Evolutionary conservation across 2,888 invertebrate genomes (phyloP).

Genomic region (Oasisia sp.): DNA sequence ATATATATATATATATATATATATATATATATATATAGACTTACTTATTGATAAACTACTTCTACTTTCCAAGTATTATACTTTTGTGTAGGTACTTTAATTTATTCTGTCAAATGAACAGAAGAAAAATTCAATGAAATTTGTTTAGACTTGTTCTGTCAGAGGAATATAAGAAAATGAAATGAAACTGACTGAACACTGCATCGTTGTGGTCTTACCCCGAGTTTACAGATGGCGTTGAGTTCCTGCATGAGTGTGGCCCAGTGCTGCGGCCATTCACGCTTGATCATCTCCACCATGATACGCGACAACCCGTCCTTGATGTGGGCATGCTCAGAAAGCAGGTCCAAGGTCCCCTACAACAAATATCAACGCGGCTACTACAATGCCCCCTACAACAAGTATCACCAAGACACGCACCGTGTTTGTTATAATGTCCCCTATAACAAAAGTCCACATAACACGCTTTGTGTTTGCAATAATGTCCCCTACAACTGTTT

Average conservation of each 20-base stretch:
- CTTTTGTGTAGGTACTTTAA: no score
- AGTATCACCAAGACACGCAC: background rate
- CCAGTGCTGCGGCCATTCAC: slow-evolving; percentile 99
- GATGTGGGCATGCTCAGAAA: slow-evolving; percentile 68
- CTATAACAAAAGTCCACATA: background rate
- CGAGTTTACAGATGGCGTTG: slow-evolving; percentile 82
- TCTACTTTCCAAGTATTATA: no score
- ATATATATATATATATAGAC: no score
- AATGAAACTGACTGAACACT: no score
- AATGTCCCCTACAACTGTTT: background rate
- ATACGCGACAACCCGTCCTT: slow-evolving; percentile 74
- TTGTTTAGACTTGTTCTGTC: slow-evolving; percentile 66
- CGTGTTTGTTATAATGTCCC: background rate
- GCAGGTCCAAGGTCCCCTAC: slow-evolving; percentile 79
- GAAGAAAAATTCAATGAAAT: background rate
- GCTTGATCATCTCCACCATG: slow-evolving; percentile 95
- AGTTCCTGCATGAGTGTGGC: slow-evolving; percentile 85
- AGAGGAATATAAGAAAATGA: slow-evolving; percentile 57
- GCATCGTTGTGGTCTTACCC: slow-evolving; percentile 79
- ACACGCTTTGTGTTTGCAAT: background rate
- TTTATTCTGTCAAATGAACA: slow-evolving; percentile 17
- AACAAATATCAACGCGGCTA: slow-evolving; percentile 27
- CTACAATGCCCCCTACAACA: background rate
- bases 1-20: no score
- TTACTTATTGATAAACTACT: no score